These are phyloP conservation scores for Rotaria magnacalcarata DNA, from an alignment of 2,888 invertebrate genomes.

Conservation along the genomic window DNA sequence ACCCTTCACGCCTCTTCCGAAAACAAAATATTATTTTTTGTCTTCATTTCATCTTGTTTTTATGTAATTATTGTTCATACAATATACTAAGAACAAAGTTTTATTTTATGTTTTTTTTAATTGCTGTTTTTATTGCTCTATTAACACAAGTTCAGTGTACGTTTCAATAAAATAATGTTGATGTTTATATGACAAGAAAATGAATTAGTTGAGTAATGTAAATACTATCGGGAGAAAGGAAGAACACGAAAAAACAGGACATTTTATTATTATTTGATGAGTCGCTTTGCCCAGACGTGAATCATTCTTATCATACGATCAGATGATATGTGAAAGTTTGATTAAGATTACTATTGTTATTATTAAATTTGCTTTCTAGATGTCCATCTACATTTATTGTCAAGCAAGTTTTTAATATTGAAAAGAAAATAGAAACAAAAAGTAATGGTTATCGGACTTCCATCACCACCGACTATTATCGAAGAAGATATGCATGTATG, in stretches of 20 bases:
- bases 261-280: too few relatives aligned
- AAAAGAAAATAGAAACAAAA: neutral
- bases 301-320: neutral
- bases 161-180: neutral
- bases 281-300: neutral
- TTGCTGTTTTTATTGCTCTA: too few relatives aligned
- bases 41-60: neutral
- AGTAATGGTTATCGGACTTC: neutral
- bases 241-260: neutral
- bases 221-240: neutral
- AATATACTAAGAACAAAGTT: too few relatives aligned
- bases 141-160: too few relatives aligned
- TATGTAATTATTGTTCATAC: neutral
- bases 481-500: conserved; percentile 16
- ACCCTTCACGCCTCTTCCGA: neutral
- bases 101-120: too few relatives aligned
- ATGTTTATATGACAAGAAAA: neutral
- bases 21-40: neutral
- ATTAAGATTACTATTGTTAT: neutral
- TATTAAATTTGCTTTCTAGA: neutral
- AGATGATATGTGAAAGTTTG: neutral
- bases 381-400: neutral
- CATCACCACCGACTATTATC: neutral
- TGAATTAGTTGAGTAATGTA: neutral
- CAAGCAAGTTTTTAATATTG: neutral